Conservation (phyloP, 2,113 vertebrate species). For the Salvelinus sp. region DNA sequence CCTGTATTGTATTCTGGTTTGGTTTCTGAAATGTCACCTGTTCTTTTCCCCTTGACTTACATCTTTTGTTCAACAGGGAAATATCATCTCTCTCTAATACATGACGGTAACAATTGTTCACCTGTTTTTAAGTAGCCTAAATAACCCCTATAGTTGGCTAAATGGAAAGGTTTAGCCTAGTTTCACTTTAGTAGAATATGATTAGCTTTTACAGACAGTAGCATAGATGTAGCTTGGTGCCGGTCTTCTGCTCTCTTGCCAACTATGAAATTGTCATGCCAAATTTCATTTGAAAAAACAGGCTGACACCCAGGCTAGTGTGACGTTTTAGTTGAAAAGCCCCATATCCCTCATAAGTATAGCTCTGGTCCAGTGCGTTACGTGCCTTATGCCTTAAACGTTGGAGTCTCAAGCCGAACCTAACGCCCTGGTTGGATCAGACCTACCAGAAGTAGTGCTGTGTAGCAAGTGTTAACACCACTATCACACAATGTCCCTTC, state of each 20-base stretch:
- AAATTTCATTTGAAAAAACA: too few species aligned
- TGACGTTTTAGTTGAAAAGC: too few species aligned
- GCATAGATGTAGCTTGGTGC: not conserved
- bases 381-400: not conserved
- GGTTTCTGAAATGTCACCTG: not conserved
- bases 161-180: not conserved
- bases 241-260: too few species aligned
- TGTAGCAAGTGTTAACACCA: conserved; percentile 15
- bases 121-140: not conserved
- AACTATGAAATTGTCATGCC: too few species aligned
- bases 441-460: too few species aligned
- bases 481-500: conserved; percentile 25
- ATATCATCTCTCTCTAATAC: not conserved
- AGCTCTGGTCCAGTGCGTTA: not conserved
- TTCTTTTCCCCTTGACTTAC: not conserved
- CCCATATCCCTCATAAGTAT: not conserved
- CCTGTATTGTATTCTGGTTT: not conserved
- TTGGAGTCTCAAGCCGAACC: not conserved
- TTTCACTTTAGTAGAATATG: not conserved
- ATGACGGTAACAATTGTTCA: conserved; percentile 10
- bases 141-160: not conserved
- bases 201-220: not conserved
- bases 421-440: too few species aligned
- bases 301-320: too few species aligned
- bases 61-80: conserved; percentile 1